phyloP scores from a whole-genome alignment of 2,113 vertebrate species.

The Xiphophorus hellerii region DNA sequence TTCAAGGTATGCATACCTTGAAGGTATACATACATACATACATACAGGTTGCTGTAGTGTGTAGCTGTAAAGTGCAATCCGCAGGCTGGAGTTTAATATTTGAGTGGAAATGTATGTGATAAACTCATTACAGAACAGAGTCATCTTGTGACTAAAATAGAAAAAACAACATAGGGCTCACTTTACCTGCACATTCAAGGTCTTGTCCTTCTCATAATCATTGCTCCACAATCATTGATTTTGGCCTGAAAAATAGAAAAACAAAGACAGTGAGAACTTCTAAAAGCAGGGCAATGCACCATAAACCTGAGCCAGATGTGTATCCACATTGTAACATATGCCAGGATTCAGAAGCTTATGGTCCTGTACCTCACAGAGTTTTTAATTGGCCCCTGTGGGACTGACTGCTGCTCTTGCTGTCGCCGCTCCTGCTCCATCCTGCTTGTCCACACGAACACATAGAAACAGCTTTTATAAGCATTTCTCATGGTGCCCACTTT shows the following conservation, averaged over 20 bases:
- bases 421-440: conserved; percentile 80
- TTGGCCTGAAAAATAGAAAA: conserved; percentile 63
- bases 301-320: neutral
- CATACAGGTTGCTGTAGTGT: too few relatives aligned
- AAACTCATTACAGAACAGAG: neutral
- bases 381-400: conserved; percentile 59
- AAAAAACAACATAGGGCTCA: neutral
- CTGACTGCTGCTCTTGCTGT: conserved; percentile 66
- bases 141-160: conserved; percentile 7
- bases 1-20: too few relatives aligned
- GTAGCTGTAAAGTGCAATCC: neutral
- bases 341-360: neutral
- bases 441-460: conserved; percentile 36
- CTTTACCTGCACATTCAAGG: conserved; percentile 40
- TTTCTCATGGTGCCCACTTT: neutral
- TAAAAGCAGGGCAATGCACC: neutral
- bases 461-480: conserved; percentile 4
- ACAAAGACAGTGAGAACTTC: neutral
- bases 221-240: conserved; percentile 68
- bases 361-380: conserved; percentile 71
- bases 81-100: neutral
- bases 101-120: neutral
- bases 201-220: conserved; percentile 45
- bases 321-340: neutral
- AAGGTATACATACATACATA: too few relatives aligned